Base-by-base conservation (phyloP, 2,113 vertebrate species). In the Sturnus vulgaris region DNA sequence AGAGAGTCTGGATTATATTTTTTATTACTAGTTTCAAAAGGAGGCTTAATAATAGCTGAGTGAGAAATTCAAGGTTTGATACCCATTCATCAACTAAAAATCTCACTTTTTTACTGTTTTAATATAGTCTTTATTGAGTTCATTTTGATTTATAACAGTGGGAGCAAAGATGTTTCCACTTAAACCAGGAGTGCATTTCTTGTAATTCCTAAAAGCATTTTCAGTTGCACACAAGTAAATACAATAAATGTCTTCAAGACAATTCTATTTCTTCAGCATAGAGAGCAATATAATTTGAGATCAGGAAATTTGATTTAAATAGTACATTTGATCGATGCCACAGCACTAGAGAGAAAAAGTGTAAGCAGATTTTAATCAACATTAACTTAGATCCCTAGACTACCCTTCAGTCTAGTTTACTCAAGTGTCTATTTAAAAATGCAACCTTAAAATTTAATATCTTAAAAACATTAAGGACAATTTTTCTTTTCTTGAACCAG, bases 161-260 rank as follows among this genome's bases (percentile, higher is more conserved):
- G 57, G 21, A 93, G 12, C 15, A 66, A 91, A 90, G 66, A 94
- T 77, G 68, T 52, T 88, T 86, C 50, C 72, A 50, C 84, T 94
- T 73, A 91, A 88, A 66, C 28, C 5, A 19, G 6, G 35, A 93
- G 65, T 90, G 60, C 84, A 86, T 89, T 95, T 96, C 95, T 93
- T 84, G 79, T 92, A 95, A 91, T 82, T 87, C 81, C 85, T 96
- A 94, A 93, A 95, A 85, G 78, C 88, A 79, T 86, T 96, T 96
- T 80, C 78, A 60, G 66, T 87, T 4, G 4, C 42, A 50, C 63
- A 68, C 30, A 63, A 91, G 53, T 90, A 89, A 92, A 93, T 85
- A 84, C 30, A 96, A 82, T 70, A 91, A 94, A 91, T 80, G 78
- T 11, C 27, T 73, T 85, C 8, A 44, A 86, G 82, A 64, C 15